Base-by-base conservation (phyloP, 1,140 invertebrate genomes). In the Euborellia annulipes region DNA sequence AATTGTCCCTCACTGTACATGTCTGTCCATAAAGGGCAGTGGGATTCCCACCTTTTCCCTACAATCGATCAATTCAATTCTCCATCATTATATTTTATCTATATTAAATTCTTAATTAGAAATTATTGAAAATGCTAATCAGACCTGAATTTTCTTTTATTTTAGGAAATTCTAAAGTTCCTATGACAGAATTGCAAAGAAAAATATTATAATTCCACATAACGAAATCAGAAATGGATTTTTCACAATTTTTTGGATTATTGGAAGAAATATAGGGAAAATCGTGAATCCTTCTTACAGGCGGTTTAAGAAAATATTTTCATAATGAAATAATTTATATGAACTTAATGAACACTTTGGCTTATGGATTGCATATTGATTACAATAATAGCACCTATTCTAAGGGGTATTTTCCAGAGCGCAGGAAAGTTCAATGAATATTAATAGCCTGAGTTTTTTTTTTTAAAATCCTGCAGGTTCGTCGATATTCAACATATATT, bases 161-260 rank as follows among this genome's bases (percentile, higher is more conserved):
- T 55, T 19, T 39, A 78, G 76, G 73, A 46, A 48, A 62, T 48
- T 59, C 58, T 38, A 43, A 58, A 45, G 83, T 84, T 41, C 83
- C 84, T 43, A 75, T 91, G 14, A 80, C 84, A 41, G n/a, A 70
- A 90, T 61, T 93, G 87, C 60, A 68, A 76, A 45, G 65, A 69
- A 54, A 71, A 76, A 48, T 73, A 79, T 56, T 84, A 70, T 55
- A 79, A 85, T 64, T 70, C 79, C n/a, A n/a, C 17, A 83, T 89
- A 54, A 66, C 66, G 37, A 86, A 82, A 63, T 55, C 65, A 54
- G 64, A 69, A 38, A 78, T 80, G 68, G 66, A 61, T 37, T 72
- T 92, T 45, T 57, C 61, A 36, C 68, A 82, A 22, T 91, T 77
- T n/a, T 61, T 58, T 87, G 18, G 49, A 71, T 22, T 80, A 85